A percentile compares a stretch with the other conserved stretches of the same genome.
Evolutionary conservation across 2,113 vertebrate genomes (phyloP).

Genomic region (Chloebia gouldiae): DNA sequence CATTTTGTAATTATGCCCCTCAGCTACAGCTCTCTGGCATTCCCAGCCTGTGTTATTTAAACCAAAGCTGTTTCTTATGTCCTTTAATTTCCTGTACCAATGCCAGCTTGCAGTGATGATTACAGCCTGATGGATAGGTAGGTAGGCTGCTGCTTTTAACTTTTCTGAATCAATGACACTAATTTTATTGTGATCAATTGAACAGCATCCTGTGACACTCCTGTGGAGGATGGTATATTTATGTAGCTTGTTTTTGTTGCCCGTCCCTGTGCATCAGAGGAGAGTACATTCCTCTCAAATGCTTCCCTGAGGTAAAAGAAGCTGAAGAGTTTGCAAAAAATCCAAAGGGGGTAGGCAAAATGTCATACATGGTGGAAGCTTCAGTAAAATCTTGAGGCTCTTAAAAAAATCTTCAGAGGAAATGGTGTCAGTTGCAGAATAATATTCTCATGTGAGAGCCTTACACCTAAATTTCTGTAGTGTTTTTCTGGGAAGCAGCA

Average conservation of each 20-base stretch:
- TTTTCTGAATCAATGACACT: constrained; percentile 57
- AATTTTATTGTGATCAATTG: constrained; percentile 66
- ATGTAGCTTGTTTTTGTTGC: not conserved
- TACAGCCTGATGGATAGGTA: constrained; percentile 43
- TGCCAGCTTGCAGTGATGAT: constrained; percentile 30
- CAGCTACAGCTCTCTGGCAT: constrained; percentile 11
- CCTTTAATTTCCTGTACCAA: constrained; percentile 47
- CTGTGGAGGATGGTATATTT: constrained; percentile 37
- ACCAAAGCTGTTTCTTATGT: constrained; percentile 40
- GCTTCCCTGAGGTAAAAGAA: not conserved
- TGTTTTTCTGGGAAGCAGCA: not conserved
- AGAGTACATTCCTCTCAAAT: not conserved
- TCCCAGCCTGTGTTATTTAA: constrained; percentile 36
- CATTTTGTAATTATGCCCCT: constrained; percentile 21
- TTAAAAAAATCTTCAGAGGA: not conserved
- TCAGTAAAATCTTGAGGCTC: not conserved
- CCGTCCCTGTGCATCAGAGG: not conserved
- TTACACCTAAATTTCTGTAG: not conserved
- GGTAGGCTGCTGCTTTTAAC: constrained; percentile 63
- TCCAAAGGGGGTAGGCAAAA: not conserved
- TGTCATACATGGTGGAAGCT: not conserved
- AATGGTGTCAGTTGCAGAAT: not conserved
- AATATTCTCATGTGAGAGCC: not conserved
- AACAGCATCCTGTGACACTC: constrained; percentile 26
- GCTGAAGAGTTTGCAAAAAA: not conserved